A percentile compares a stretch with the other conserved stretches of the same genome.
phyloP scores from a whole-genome alignment of 53 echinoderm and acorn worm species.

The Crossaster papposus region DNA sequence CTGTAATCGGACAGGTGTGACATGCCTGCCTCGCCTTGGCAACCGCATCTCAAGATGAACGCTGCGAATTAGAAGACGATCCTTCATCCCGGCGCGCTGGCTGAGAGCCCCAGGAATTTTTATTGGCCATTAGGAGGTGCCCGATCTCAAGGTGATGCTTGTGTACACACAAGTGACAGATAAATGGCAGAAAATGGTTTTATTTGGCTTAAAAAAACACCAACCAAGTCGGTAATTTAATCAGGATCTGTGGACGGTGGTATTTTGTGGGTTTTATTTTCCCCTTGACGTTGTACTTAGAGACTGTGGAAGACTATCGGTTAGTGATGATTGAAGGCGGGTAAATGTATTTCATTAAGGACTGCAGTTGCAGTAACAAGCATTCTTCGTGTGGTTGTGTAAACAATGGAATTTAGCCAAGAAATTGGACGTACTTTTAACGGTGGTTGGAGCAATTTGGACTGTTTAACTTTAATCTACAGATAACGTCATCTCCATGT shows the following conservation, averaged over 20 bases:
- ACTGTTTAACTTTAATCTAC: neutral
- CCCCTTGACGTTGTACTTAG: neutral
- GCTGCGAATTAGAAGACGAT: constrained; percentile 45
- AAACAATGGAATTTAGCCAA: neutral
- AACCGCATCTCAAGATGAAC: constrained; percentile 60
- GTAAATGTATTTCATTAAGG: constrained; percentile 47
- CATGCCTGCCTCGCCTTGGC: constrained; percentile 35
- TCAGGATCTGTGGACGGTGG: constrained; percentile 31
- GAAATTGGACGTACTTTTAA: neutral
- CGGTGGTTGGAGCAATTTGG: neutral
- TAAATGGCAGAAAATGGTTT: constrained; percentile 34
- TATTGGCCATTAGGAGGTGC: constrained; percentile 61
- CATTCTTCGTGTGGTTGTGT: neutral
- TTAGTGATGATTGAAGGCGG: constrained; percentile 13
- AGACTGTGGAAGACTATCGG: neutral
- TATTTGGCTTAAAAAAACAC: constrained; percentile 37
- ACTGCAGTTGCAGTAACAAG: neutral
- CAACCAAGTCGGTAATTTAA: constrained; percentile 47
- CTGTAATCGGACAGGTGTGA: constrained; percentile 59
- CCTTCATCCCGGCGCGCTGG: neutral
- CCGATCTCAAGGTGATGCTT: constrained; percentile 53
- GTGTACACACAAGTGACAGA: constrained; percentile 56
- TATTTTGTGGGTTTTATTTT: neutral
- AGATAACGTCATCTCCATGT: neutral
- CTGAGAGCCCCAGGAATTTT: constrained; percentile 55